Percentiles rank a stretch among this genome's conserved stretches.
Conservation (phyloP, 2,797 vertebrate species). For the Cichlasoma orientale region DNA sequence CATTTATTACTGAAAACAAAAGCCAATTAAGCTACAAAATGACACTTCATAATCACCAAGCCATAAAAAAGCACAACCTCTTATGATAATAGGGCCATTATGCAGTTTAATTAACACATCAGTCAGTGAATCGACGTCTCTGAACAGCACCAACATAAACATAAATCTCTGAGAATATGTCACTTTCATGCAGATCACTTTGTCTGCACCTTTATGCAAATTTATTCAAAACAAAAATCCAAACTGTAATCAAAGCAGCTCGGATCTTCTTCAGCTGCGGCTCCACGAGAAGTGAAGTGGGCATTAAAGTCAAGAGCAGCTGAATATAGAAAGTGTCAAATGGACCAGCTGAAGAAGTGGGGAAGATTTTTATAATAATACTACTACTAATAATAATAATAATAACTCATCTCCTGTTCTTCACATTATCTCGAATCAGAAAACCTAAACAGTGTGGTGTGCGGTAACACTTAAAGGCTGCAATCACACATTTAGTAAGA, state of each 20-base stretch:
- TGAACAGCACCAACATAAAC: background rate
- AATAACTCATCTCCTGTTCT: background rate
- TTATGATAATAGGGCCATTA: background rate
- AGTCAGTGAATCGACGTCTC: background rate
- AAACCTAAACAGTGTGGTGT: rapidly evolving
- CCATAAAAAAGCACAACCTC: background rate
- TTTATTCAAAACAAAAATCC: background rate
- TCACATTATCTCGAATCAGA: too few species aligned
- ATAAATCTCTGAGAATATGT: background rate
- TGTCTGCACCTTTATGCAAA: background rate
- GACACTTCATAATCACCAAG: background rate
- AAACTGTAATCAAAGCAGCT: background rate
- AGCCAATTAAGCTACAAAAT: background rate
- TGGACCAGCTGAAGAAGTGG: background rate
- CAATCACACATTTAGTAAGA: background rate
- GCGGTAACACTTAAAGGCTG: background rate
- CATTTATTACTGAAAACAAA: background rate
- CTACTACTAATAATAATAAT: background rate
- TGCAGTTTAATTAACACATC: background rate
- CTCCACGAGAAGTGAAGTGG: background rate
- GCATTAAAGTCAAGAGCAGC: background rate
- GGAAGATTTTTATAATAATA: rapidly evolving
- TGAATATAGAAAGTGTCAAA: background rate
- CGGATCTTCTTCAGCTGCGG: background rate
- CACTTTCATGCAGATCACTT: background rate